Percentiles rank a stretch among this genome's conserved stretches.
Evolutionary conservation across 2,888 invertebrate species (phyloP).

Genomic region (Psococerastis gibbosa): DNA sequence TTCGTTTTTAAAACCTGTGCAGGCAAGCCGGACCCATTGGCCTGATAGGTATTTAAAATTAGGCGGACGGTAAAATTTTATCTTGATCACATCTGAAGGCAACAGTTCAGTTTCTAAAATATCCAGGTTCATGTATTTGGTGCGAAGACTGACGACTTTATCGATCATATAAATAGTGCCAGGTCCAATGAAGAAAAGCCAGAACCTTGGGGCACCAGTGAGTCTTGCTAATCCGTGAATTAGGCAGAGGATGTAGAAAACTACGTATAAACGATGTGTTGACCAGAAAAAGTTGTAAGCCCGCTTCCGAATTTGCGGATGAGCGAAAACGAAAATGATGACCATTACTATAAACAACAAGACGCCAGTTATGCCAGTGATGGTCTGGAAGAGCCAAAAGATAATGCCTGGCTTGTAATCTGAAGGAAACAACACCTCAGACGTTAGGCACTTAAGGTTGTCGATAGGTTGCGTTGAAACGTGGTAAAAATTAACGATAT

Average conservation of each 20-base stretch:
- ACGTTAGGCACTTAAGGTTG: conserved; percentile 77
- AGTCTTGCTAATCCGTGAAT: conserved; percentile 81
- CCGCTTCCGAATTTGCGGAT: conserved; percentile 76
- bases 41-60: conserved; percentile 86
- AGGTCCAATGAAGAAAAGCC: conserved; percentile 85
- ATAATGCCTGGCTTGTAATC: conserved; percentile 87
- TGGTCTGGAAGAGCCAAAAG: conserved; percentile 89
- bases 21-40: conserved; percentile 86
- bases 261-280: conserved; percentile 75
- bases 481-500: conserved; percentile 94
- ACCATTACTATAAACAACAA: conserved; percentile 78
- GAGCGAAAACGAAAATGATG: conserved; percentile 91
- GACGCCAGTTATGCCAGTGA: conserved; percentile 83
- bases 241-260: conserved; percentile 66
- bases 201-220: conserved; percentile 80
- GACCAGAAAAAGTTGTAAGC: conserved; percentile 94
- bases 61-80: conserved; percentile 87
- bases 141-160: conserved; percentile 77
- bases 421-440: conserved; percentile 83
- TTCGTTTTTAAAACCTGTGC: conserved; percentile 63
- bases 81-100: conserved; percentile 85
- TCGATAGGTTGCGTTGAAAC: conserved; percentile 89
- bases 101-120: conserved; percentile 83
- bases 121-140: conserved; percentile 79
- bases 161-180: conserved; percentile 78